These are phyloP conservation scores for Eupleurogrammus muticus DNA, from an alignment of 2,797 vertebrate species.

Conservation along the genomic window DNA sequence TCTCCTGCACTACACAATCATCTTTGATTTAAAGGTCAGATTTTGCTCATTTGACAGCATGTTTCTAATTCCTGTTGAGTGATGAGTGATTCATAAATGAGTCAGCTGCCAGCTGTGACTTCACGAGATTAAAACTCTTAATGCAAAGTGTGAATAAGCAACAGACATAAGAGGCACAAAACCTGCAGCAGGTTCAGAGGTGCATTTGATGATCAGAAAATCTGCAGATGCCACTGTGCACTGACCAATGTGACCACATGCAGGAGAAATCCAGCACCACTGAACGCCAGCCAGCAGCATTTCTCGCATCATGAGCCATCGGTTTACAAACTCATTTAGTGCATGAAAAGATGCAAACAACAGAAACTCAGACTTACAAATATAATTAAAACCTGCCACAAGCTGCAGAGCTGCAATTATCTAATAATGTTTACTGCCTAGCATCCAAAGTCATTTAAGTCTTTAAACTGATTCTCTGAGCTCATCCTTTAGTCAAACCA, in stretches of 20 bases:
- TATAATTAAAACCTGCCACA: neutral
- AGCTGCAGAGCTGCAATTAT: neutral
- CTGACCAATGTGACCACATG: neutral
- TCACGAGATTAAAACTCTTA: slow-evolving; percentile 1
- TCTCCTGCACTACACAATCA: neutral
- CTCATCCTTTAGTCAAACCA: neutral
- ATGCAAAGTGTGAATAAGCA: slow-evolving; percentile 1
- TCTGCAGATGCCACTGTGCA: neutral
- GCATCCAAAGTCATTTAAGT: neutral
- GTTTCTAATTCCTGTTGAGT: neutral
- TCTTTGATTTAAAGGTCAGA: neutral
- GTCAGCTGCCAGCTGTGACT: neutral
- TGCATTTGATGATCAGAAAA: neutral
- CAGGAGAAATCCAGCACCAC: neutral
- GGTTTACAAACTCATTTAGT: neutral
- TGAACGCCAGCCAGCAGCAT: neutral
- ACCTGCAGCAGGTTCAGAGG: neutral
- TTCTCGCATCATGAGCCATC: neutral
- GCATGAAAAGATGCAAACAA: neutral
- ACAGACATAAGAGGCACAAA: neutral
- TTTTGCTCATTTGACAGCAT: neutral
- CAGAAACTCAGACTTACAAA: neutral
- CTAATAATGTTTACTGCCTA: neutral
- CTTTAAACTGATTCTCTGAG: neutral
- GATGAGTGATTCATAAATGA: slow-evolving; percentile 4